Evolutionary conservation across 2,888 invertebrate genomes (phyloP).

Genomic region (Cenopis cana): DNA sequence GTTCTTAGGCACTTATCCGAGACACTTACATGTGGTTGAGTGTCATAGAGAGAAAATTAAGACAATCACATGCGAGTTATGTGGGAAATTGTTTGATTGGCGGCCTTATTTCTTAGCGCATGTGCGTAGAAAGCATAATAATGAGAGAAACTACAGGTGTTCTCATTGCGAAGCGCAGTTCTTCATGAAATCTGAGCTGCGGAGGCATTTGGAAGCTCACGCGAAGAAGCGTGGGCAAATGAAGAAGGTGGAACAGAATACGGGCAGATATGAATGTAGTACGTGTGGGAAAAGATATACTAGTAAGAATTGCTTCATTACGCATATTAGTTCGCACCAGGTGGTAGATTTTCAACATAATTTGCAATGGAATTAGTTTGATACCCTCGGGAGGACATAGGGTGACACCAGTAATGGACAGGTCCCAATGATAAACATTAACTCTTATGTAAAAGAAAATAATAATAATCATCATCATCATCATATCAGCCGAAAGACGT

Average conservation of each 20-base stretch:
- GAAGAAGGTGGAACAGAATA: constrained; percentile 48
- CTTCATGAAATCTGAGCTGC: constrained; percentile 50
- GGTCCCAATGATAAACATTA: no score
- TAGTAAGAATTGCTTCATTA: constrained; percentile 50
- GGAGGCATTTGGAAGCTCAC: constrained; percentile 50
- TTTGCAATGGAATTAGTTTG: no score
- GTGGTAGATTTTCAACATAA: not conserved
- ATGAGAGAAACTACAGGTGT: constrained; percentile 60
- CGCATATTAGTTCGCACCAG: constrained; percentile 53
- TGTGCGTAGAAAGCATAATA: constrained; percentile 64
- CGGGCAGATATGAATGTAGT: constrained; percentile 51
- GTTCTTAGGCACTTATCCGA: constrained; percentile 53
- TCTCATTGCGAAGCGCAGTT: constrained; percentile 54
- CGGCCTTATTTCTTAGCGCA: constrained; percentile 71
- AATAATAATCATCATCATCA: no score
- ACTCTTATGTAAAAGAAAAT: no score
- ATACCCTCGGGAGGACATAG: no score
- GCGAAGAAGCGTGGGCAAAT: not conserved
- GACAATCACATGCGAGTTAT: constrained; percentile 63
- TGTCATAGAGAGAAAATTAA: constrained; percentile 60
- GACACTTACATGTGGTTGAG: constrained; percentile 59
- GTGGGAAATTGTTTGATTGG: constrained; percentile 73
- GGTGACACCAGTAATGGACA: no score
- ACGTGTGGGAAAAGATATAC: constrained; percentile 57
- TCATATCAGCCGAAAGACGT: no score